These are phyloP conservation scores for Cydia strobilella DNA, from an alignment of 1,140 invertebrate species.

Conservation along the genomic window DNA sequence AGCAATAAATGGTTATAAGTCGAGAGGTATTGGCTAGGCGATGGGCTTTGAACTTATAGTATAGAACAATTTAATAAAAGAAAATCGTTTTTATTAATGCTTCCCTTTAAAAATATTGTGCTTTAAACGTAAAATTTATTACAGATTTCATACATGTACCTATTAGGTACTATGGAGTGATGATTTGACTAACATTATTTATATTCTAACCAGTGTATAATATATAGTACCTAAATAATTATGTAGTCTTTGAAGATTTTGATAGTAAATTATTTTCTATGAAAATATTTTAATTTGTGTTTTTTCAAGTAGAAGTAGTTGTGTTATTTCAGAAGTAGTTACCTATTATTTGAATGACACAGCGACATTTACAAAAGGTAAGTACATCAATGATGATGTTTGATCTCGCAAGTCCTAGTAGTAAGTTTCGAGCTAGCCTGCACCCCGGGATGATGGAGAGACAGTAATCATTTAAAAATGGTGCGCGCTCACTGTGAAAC, in stretches of 20 bases:
- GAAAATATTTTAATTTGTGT: too few relatives aligned
- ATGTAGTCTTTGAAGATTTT: too few relatives aligned
- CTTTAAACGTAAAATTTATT: background rate
- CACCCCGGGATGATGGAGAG: slow-evolving; percentile 39
- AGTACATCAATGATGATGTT: background rate
- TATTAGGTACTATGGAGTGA: too few relatives aligned
- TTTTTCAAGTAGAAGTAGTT: too few relatives aligned
- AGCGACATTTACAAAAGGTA: background rate
- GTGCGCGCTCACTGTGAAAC: slow-evolving; percentile 66
- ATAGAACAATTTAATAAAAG: background rate
- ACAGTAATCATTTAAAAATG: slow-evolving; percentile 72
- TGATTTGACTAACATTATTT: too few relatives aligned
- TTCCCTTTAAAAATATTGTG: background rate
- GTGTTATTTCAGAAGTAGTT: too few relatives aligned
- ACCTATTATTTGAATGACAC: background rate
- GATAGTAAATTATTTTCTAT: too few relatives aligned
- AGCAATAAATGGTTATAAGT: slow-evolving; percentile 74
- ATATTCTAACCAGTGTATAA: too few relatives aligned
- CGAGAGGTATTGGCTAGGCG: slow-evolving; percentile 38
- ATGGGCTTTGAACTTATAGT: background rate
- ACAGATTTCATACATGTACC: background rate
- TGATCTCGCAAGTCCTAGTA: background rate
- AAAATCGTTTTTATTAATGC: background rate
- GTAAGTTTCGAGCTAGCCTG: slow-evolving; percentile 26
- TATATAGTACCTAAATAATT: too few relatives aligned